Percentiles rank a stretch among this genome's conserved stretches.
These are phyloP conservation scores for Odocoileus virginianus DNA, from an alignment of 2,113 vertebrate species.

Conservation along the genomic window DNA sequence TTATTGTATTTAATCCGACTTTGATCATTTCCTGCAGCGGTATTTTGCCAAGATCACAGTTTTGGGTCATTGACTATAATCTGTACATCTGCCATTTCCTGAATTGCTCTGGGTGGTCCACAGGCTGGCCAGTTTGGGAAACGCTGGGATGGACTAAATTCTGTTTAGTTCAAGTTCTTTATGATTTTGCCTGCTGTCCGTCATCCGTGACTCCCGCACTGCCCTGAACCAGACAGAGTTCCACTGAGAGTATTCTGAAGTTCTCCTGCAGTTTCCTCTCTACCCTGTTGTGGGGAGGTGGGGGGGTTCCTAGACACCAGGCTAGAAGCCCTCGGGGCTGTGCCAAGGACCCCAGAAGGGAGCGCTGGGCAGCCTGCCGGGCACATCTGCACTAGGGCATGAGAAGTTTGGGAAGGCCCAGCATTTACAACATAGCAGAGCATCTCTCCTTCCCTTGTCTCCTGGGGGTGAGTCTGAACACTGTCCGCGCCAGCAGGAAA, in stretches of 20 bases:
- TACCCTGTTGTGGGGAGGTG: rapidly evolving
- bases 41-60: neutral
- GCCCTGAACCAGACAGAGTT: too few relatives aligned
- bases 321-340: neutral
- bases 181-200: neutral
- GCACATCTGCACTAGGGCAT: rapidly evolving
- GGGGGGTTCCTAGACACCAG: neutral
- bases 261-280: neutral
- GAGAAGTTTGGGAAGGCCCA: rapidly evolving
- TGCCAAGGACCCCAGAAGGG: neutral
- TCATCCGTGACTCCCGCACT: rapidly evolving
- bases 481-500: rapidly evolving
- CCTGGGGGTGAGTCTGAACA: neutral
- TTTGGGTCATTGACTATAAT: neutral
- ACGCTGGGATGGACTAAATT: neutral
- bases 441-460: neutral
- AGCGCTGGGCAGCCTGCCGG: rapidly evolving
- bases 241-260: neutral
- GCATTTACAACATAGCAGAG: rapidly evolving
- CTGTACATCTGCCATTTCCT: neutral
- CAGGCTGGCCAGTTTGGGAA: neutral
- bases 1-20: neutral
- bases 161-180: neutral
- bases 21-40: neutral
- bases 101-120: neutral